phyloP scores from a whole-genome alignment of 2,888 invertebrate species.

The Taphrorychus bicolor region DNA sequence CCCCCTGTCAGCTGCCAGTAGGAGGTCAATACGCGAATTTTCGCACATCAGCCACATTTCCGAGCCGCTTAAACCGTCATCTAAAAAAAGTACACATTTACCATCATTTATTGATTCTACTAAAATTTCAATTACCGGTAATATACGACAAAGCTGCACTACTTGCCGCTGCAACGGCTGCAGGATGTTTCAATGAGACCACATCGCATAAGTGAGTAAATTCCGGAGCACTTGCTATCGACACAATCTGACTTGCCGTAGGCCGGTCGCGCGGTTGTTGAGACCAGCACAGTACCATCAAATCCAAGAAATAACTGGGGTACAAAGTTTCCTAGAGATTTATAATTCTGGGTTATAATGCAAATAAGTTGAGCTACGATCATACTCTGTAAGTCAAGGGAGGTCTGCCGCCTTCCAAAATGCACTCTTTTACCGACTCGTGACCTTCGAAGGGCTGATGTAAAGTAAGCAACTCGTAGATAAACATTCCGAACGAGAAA shows the following conservation, averaged over 20 bases:
- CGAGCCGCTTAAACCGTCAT: slow-evolving; percentile 65
- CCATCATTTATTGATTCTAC: background rate
- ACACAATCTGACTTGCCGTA: slow-evolving; percentile 93
- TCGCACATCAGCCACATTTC: slow-evolving; percentile 81
- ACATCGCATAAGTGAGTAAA: slow-evolving; percentile 88
- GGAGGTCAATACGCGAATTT: slow-evolving; percentile 70
- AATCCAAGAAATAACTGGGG: slow-evolving; percentile 88
- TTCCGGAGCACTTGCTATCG: slow-evolving; percentile 90
- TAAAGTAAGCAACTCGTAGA: slow-evolving; percentile 93
- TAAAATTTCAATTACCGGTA: slow-evolving; percentile 56
- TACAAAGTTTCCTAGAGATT: slow-evolving; percentile 74
- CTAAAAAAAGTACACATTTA: slow-evolving; percentile 50
- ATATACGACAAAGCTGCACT: slow-evolving; percentile 61
- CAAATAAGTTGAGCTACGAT: background rate
- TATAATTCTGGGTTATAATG: background rate
- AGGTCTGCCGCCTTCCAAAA: slow-evolving; percentile 93
- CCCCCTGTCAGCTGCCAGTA: slow-evolving; percentile 63
- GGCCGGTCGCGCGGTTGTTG: slow-evolving; percentile 87
- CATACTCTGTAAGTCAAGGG: slow-evolving; percentile 81
- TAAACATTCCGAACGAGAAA: slow-evolving; percentile 98
- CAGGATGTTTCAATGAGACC: slow-evolving; percentile 73
- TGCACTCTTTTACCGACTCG: slow-evolving; percentile 96
- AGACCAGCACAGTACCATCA: slow-evolving; percentile 97
- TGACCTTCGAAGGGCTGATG: slow-evolving; percentile 96
- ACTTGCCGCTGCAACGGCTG: slow-evolving; percentile 70